Evolutionary conservation across 2,888 invertebrate genomes (phyloP).

Genomic region (Drosophila cracens): DNA sequence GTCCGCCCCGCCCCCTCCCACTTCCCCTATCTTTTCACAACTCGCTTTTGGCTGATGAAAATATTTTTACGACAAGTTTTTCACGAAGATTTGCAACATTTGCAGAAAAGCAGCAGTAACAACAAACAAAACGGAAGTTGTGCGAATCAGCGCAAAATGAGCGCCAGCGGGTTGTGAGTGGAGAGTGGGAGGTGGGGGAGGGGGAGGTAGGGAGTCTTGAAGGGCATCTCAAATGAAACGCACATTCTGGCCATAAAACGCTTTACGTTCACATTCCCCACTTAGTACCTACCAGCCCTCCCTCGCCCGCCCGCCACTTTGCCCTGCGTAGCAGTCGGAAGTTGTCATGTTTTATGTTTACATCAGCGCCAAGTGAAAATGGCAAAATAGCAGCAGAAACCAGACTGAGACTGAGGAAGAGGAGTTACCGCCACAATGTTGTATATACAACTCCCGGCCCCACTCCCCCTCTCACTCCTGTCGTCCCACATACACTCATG

Average conservation of each 20-base stretch:
- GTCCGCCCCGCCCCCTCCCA: neutral
- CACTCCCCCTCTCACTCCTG: neutral
- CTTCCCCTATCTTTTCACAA: neutral
- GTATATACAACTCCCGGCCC: neutral
- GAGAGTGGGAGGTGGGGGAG: neutral
- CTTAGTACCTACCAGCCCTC: slow-evolving; percentile 3
- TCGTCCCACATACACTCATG: slow-evolving; percentile 48
- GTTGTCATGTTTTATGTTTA: slow-evolving; percentile 78
- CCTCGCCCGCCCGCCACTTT: neutral
- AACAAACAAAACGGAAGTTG: slow-evolving; percentile 51
- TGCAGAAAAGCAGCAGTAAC: slow-evolving; percentile 62
- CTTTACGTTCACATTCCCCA: slow-evolving; percentile 58
- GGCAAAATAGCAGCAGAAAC: slow-evolving; percentile 22
- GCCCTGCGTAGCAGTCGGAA: slow-evolving; percentile 52
- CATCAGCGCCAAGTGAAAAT: slow-evolving; percentile 47
- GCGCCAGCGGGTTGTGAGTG: slow-evolving; percentile 16
- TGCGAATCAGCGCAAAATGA: slow-evolving; percentile 69
- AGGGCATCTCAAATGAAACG: slow-evolving; percentile 63
- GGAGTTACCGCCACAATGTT: slow-evolving; percentile 16
- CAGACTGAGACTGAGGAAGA: neutral
- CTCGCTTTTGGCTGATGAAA: slow-evolving; percentile 65
- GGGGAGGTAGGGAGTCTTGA: neutral
- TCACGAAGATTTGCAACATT: slow-evolving; percentile 79
- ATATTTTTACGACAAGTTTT: slow-evolving; percentile 81
- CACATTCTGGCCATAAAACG: slow-evolving; percentile 76